Evolutionary conservation across 2,113 vertebrate species (phyloP).

Genomic region (Opisthocomus hoazin): DNA sequence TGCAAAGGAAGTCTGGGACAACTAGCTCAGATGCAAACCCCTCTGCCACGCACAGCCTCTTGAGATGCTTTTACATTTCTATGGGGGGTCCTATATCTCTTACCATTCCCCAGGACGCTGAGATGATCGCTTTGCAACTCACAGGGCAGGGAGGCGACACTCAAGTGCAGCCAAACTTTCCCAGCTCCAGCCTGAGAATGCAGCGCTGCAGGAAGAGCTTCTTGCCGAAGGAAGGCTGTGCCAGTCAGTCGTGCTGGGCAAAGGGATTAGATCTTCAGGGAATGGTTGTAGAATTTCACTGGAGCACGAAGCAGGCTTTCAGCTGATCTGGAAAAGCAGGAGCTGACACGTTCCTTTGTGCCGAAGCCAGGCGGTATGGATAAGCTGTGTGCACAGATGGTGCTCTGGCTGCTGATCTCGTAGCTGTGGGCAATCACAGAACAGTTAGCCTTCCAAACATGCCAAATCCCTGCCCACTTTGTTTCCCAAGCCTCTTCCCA

Average conservation of each 20-base stretch:
- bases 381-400: slow-evolving; percentile 18
- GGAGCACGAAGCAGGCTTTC: not conserved
- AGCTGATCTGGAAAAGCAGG: not conserved
- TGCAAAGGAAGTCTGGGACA: not conserved
- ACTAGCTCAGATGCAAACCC: not conserved
- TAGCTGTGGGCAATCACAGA: not conserved
- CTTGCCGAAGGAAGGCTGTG: not conserved
- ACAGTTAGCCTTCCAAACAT: not conserved
- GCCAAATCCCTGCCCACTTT: not conserved
- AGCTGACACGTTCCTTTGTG: slow-evolving; percentile 10
- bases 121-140: not conserved
- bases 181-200: not conserved
- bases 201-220: not conserved
- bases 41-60: not conserved
- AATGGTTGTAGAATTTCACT: not conserved
- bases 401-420: slow-evolving; percentile 8
- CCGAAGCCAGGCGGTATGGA: not conserved
- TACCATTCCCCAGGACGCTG: not conserved
- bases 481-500: not conserved
- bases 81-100: not conserved
- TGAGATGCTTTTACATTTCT: not conserved
- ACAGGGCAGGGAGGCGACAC: not conserved
- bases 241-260: not conserved
- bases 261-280: not conserved
- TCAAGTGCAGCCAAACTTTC: not conserved